Evolutionary conservation across 2,113 vertebrate species (phyloP), one percentile per base, ranked within the genome.

Genomic region (Atlantisia rogersi): DNA sequence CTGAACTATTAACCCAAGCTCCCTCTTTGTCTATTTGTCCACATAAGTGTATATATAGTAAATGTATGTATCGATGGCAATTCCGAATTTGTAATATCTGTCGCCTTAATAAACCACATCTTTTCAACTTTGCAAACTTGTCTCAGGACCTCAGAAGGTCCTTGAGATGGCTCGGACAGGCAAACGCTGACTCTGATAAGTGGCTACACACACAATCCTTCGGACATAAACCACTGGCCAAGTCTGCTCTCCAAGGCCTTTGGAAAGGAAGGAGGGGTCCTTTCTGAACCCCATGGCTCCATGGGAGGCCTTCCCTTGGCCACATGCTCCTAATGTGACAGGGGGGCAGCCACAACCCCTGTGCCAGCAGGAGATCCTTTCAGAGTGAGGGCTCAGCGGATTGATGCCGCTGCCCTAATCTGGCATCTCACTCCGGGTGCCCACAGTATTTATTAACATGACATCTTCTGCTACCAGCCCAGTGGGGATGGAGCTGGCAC

Each of bases 281-380:
- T 53, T 26, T 53, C 52, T 53, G 52, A 53, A 53, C 52, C 25
- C 15, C 25, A 6, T 53, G 52, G 26, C 52, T 53, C 25, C 13
- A 52, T 13, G 25, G 50, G 50, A 52, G 50, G 24, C 24, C 13
- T 12, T 52, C 25, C 50, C 50, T 52, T 7, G 13, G 50, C 50
- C 24, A 25, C 14, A 15, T 28, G 15, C 52, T 53, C 12, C 26
- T 53, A 53, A 53, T 25, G 52, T 15, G 26, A 28, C 52, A 53
- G 52, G 3, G 56, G 67, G 44, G 4, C 77, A 44, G 52, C 70
- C n/a, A 4, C 4, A 2, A 16, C 5, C 12, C 15, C 1, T 5
- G 29, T 1, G 12, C 71, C 12, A 1, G 8, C 0, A 5, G 64
- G 53, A 50, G 31, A 62, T 5, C 29, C 62, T 44, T 6, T 39